Evolutionary conservation across 2,797 vertebrate genomes (phyloP).

Genomic region (Myotis planiceps): DNA sequence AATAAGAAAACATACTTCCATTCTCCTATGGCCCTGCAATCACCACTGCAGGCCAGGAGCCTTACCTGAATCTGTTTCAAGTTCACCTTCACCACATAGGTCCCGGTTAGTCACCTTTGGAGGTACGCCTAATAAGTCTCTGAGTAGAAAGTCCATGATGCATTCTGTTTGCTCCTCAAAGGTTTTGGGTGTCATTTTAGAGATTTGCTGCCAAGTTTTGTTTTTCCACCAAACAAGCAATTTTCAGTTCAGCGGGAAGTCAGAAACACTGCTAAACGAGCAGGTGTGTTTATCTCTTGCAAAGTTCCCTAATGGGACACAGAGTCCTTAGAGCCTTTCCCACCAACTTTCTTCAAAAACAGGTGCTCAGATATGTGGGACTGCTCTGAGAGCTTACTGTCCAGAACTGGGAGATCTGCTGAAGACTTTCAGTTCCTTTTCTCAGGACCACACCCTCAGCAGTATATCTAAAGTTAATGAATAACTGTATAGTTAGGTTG

Average conservation of each 20-base stretch:
- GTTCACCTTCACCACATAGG: accelerated
- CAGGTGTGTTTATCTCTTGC: background rate
- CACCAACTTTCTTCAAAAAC: background rate
- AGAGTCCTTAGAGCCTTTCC: background rate
- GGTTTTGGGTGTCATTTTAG: constrained; percentile 59
- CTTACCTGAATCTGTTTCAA: constrained; percentile 65
- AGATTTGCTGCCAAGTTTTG: background rate
- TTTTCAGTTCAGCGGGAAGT: constrained; percentile 35
- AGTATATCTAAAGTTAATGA: constrained; percentile 36
- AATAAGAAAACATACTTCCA: background rate
- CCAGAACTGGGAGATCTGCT: background rate
- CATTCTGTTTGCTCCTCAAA: constrained; percentile 80
- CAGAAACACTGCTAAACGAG: background rate
- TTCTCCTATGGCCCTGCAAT: background rate
- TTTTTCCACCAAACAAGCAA: constrained; percentile 20
- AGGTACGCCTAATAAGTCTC: background rate
- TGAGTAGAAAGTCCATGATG: constrained; percentile 65
- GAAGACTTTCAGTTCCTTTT: constrained; percentile 42
- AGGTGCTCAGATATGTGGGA: background rate
- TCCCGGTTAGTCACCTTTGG: accelerated
- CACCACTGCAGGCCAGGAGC: background rate
- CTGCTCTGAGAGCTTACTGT: background rate
- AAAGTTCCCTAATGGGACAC: background rate
- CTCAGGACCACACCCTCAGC: background rate
- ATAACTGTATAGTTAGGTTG: constrained; percentile 30